Percentiles rank a stretch among this genome's conserved stretches.
These are phyloP conservation scores for Tragelaphus buxtoni DNA, from an alignment of 2,113 vertebrate genomes.

Conservation along the genomic window DNA sequence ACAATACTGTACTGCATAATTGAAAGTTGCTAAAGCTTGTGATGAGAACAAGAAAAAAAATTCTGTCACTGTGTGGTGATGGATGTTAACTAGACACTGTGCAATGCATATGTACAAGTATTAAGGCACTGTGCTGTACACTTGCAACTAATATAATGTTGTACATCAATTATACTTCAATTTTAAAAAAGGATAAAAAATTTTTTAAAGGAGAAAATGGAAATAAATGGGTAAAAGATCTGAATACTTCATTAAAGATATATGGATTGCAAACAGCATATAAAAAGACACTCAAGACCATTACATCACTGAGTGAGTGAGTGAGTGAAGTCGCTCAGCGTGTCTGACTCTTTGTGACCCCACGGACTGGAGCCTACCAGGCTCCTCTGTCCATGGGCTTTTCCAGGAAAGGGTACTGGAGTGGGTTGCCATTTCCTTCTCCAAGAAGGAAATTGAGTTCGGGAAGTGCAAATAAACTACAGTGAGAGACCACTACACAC, in stretches of 20 bases:
- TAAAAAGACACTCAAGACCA: background rate
- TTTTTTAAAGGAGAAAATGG: background rate
- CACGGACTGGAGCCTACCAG: fast-evolving
- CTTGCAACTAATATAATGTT: background rate
- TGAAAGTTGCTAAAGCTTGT: background rate
- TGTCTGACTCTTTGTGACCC: fast-evolving
- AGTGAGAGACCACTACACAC: background rate
- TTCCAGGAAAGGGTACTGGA: background rate
- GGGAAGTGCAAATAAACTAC: background rate
- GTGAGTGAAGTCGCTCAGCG: background rate
- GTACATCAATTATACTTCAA: background rate
- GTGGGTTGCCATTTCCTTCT: background rate
- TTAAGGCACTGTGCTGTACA: background rate
- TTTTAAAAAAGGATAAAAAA: background rate
- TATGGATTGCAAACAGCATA: background rate
- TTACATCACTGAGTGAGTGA: background rate
- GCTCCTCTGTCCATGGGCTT: background rate
- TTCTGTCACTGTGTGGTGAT: background rate
- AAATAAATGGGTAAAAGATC: background rate
- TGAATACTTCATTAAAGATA: background rate
- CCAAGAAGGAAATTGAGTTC: background rate
- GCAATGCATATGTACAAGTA: background rate
- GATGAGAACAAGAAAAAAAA: background rate
- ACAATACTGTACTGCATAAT: background rate
- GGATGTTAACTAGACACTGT: background rate